A percentile compares a stretch with the other conserved stretches of the same genome.
Evolutionary conservation across 2,888 invertebrate species (phyloP).

Genomic region (Xanthia icteritia): DNA sequence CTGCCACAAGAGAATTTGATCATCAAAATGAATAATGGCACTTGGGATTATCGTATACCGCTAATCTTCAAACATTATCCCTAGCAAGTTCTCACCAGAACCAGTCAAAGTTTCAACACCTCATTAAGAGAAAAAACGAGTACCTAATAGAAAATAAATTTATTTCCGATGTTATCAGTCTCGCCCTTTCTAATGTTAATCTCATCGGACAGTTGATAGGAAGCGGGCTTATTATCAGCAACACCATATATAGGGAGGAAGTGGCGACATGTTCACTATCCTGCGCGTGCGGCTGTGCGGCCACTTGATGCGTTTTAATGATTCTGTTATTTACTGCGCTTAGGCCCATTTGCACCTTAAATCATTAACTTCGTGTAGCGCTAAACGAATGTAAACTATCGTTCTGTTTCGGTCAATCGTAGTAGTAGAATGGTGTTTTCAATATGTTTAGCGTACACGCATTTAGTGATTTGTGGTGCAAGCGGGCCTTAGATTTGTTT

Average conservation of each 20-base stretch:
- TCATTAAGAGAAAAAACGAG: slow-evolving; percentile 63
- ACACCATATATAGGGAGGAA: slow-evolving; percentile 64
- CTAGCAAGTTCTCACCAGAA: slow-evolving; percentile 5
- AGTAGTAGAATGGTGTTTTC: neutral
- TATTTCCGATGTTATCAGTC: slow-evolving; percentile 54
- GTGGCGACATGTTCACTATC: slow-evolving; percentile 47
- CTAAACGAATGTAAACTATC: neutral
- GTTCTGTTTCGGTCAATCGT: neutral
- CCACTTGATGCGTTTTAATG: slow-evolving; percentile 56
- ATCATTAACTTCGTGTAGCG: neutral
- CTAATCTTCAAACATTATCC: neutral
- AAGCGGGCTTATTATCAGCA: slow-evolving; percentile 58
- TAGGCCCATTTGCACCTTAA: neutral
- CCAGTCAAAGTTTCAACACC: slow-evolving; percentile 46
- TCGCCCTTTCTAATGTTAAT: slow-evolving; percentile 64
- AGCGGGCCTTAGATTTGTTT: neutral
- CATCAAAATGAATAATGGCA: neutral
- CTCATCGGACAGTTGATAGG: slow-evolving; percentile 55
- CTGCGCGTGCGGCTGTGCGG: slow-evolving; percentile 27
- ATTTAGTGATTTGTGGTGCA: neutral
- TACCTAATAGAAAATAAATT: slow-evolving; percentile 55
- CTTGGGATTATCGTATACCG: neutral
- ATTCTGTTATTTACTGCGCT: slow-evolving; percentile 55
- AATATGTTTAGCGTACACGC: no score
- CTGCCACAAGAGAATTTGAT: neutral